A percentile compares a stretch with the other conserved stretches of the same genome.
These are phyloP conservation scores for Meta bourneti DNA, from an alignment of 2,888 invertebrate genomes.

Conservation along the genomic window DNA sequence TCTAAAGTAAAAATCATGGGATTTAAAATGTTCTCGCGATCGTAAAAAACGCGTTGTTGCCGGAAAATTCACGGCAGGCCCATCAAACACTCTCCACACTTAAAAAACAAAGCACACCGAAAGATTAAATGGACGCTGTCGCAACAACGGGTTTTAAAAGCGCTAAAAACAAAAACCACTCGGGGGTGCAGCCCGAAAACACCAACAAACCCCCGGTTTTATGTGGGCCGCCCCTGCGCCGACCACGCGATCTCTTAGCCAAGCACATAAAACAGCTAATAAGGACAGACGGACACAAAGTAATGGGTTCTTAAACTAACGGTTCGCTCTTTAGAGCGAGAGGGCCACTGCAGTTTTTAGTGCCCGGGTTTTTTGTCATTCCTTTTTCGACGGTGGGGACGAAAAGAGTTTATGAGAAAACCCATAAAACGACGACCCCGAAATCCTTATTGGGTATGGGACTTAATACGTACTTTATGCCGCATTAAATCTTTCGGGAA, in stretches of 20 bases:
- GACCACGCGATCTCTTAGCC: constrained; percentile 45
- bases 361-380: constrained; percentile 25
- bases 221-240: constrained; percentile 31
- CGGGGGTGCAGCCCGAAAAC: constrained; percentile 6
- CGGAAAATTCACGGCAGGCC: constrained; percentile 29
- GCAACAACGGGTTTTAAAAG: constrained; percentile 53
- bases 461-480: constrained; percentile 66
- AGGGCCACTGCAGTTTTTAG: constrained; percentile 56
- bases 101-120: constrained; percentile 9
- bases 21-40: constrained; percentile 26
- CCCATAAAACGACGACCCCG: constrained; percentile 58
- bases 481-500: constrained; percentile 63
- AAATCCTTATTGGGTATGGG: constrained; percentile 63
- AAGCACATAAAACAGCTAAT: constrained; percentile 69
- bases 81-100: constrained; percentile 34
- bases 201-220: constrained; percentile 24
- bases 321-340: constrained; percentile 58
- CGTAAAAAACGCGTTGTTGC: constrained; percentile 30
- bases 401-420: constrained; percentile 40
- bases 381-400: neutral
- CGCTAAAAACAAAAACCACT: constrained; percentile 37
- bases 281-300: constrained; percentile 59
- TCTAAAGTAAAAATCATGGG: neutral
- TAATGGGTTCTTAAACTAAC: constrained; percentile 71
- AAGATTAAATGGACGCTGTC: constrained; percentile 50